A percentile compares a stretch with the other conserved stretches of the same genome.
Evolutionary conservation across 2,888 invertebrate species (phyloP).

Genomic region (Julus scanicus): DNA sequence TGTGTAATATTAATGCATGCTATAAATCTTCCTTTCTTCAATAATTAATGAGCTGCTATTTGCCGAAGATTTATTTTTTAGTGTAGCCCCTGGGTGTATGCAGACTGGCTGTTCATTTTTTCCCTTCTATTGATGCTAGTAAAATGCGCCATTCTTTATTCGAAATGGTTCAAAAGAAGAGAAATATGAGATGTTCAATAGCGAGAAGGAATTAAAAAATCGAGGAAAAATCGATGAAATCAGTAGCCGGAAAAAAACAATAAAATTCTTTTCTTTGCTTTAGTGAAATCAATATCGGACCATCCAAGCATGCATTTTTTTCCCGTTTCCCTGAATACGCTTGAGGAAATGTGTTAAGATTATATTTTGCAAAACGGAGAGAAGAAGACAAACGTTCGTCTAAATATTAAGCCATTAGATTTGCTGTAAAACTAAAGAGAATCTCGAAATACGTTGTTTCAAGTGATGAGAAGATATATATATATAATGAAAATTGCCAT

Average conservation of each 20-base stretch:
- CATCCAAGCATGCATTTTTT: not conserved
- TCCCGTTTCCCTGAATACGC: not conserved
- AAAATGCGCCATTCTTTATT: not conserved
- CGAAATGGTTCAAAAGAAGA: not conserved
- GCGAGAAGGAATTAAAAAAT: conserved; percentile 15
- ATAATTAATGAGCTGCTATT: conserved; percentile 10
- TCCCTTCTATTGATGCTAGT: not conserved
- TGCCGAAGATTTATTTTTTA: conserved; percentile 10
- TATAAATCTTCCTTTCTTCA: not conserved
- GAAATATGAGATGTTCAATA: not conserved
- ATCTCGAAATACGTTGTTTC: not conserved
- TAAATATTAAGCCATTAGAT: not conserved
- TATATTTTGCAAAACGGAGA: not conserved
- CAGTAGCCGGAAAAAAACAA: conserved; percentile 6
- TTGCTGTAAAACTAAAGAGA: not conserved
- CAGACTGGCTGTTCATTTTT: not conserved
- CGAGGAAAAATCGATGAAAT: not conserved
- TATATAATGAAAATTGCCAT: too few relatives aligned
- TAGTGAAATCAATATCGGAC: not conserved
- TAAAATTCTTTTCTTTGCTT: conserved; percentile 9
- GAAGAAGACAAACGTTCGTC: not conserved
- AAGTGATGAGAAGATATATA: not conserved
- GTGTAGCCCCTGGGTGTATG: not conserved
- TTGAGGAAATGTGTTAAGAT: not conserved
- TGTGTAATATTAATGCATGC: conserved; percentile 19